These are phyloP conservation scores for Rhinoderma darwinii DNA, from an alignment of 2,113 vertebrate species.

Conservation along the genomic window DNA sequence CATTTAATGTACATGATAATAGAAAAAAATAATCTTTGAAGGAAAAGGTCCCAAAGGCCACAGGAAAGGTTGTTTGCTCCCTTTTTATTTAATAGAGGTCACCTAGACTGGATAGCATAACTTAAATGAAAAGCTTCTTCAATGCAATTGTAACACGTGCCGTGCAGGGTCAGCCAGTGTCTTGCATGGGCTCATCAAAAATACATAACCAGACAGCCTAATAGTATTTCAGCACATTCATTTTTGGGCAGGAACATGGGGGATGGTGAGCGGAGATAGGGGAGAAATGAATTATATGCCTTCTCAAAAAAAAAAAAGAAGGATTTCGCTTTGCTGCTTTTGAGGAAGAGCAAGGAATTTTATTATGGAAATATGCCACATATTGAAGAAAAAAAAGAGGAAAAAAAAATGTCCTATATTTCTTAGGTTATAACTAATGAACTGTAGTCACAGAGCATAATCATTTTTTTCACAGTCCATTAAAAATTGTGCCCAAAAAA, in stretches of 20 bases:
- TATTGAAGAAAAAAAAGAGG: neutral
- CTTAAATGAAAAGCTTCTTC: slow-evolving; percentile 85
- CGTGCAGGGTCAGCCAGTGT: slow-evolving; percentile 80
- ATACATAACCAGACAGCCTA: slow-evolving; percentile 85
- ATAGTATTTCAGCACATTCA: slow-evolving; percentile 85
- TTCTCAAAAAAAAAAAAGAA: slow-evolving; percentile 55
- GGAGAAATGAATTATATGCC: slow-evolving; percentile 57
- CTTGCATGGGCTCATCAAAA: slow-evolving; percentile 85
- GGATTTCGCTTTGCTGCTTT: slow-evolving; percentile 39
- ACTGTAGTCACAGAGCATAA: slow-evolving; percentile 27
- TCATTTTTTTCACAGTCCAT: slow-evolving; percentile 53
- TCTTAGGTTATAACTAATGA: slow-evolving; percentile 34
- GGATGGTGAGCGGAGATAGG: slow-evolving; percentile 64
- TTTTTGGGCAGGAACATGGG: slow-evolving; percentile 75
- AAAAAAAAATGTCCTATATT: neutral
- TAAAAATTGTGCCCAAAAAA: slow-evolving; percentile 40
- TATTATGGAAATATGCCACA: slow-evolving; percentile 40
- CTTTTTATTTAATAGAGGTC: slow-evolving; percentile 84
- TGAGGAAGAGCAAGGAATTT: slow-evolving; percentile 47
- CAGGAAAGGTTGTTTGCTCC: slow-evolving; percentile 73
- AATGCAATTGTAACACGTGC: slow-evolving; percentile 81
- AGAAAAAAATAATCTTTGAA: slow-evolving; percentile 83
- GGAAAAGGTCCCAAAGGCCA: slow-evolving; percentile 76
- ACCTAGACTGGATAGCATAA: slow-evolving; percentile 82
- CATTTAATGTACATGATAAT: slow-evolving; percentile 85